Conservation (phyloP, 2,888 invertebrate genomes). For the Hymenopus coronatus region DNA sequence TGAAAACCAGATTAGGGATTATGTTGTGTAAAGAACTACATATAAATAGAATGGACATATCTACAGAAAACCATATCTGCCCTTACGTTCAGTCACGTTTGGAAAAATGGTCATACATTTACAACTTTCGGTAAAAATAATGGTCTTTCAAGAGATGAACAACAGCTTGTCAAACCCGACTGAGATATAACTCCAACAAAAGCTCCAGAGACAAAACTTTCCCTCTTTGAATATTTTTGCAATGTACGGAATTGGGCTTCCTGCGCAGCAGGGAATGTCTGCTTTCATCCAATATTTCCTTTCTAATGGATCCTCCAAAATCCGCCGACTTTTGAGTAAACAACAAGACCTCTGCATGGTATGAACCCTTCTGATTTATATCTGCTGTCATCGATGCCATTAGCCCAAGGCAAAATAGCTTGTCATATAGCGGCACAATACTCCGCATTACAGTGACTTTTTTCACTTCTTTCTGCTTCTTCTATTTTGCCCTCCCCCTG, state of each 20-base stretch:
- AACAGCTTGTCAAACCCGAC: no score
- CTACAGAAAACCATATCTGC: no score
- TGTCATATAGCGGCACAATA: neutral
- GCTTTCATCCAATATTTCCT: neutral
- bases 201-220: neutral
- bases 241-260: neutral
- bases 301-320: neutral
- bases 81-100: no score
- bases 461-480: neutral
- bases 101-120: no score
- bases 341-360: neutral
- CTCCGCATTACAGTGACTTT: neutral
- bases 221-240: neutral
- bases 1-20: no score
- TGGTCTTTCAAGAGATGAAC: no score
- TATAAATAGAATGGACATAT: no score
- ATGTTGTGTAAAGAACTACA: no score
- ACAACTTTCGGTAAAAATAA: no score
- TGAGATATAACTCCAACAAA: neutral
- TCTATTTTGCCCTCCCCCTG: neutral
- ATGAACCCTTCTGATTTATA: neutral
- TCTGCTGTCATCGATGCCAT: neutral
- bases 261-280: neutral
- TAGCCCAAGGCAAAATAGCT: neutral
- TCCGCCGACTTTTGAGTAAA: neutral